Percentiles rank a stretch among this genome's conserved stretches.
Conservation (phyloP, 1,140 invertebrate genomes). For the Solenopsis invicta region DNA sequence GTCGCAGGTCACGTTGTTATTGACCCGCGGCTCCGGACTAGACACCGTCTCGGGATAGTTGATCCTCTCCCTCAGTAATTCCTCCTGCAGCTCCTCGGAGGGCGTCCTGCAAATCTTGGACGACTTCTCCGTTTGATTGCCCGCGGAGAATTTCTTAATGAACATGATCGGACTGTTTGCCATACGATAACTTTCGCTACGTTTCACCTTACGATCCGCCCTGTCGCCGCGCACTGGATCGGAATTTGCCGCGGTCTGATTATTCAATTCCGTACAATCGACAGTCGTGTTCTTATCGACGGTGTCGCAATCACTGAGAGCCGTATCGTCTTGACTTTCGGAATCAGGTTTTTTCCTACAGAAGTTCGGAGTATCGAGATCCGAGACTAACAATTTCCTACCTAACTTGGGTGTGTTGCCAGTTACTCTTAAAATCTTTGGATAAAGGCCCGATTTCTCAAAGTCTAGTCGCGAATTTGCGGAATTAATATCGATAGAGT, state of each 20-base stretch:
- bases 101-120: constrained; percentile 84
- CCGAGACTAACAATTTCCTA: constrained; percentile 80
- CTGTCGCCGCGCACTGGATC: constrained; percentile 42
- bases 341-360: constrained; percentile 42
- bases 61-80: constrained; percentile 90
- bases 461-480: constrained; percentile 51
- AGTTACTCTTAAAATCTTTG: constrained; percentile 71
- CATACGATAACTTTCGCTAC: constrained; percentile 95
- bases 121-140: constrained; percentile 76
- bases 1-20: constrained; percentile 75
- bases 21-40: constrained; percentile 84
- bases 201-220: constrained; percentile 89
- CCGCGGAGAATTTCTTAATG: constrained; percentile 83
- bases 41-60: constrained; percentile 91
- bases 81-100: constrained; percentile 87
- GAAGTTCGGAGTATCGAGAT: constrained; percentile 78
- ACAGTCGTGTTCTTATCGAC: background rate
- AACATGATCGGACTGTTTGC: constrained; percentile 92
- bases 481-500: background rate
- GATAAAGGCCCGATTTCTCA: constrained; percentile 72
- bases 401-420: constrained; percentile 83
- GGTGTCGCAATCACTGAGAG: background rate
- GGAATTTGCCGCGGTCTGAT: constrained; percentile 42
- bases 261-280: constrained; percentile 37
- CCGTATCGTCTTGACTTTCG: background rate